Evolutionary conservation across 2,888 invertebrate species (phyloP).

Genomic region (Troilus luridus): DNA sequence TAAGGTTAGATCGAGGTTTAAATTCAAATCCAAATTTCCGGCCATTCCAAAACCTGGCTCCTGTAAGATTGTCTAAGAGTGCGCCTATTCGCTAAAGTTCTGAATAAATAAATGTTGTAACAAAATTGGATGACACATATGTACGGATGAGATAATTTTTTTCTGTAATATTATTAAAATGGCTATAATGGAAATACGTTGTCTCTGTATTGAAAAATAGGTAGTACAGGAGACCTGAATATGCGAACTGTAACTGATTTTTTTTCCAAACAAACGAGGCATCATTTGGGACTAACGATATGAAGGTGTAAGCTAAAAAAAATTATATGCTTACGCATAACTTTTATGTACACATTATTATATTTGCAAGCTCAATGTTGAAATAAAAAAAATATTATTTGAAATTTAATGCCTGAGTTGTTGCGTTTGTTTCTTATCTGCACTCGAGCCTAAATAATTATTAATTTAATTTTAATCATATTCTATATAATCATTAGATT

Average conservation of each 20-base stretch:
- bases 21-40: too few relatives aligned
- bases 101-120: too few relatives aligned
- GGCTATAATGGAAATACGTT: neutral
- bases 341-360: too few relatives aligned
- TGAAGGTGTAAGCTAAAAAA: too few relatives aligned
- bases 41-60: too few relatives aligned
- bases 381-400: neutral
- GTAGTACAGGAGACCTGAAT: neutral
- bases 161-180: neutral
- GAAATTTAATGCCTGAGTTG: neutral
- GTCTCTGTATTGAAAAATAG: neutral
- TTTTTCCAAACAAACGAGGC: neutral
- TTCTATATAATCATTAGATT: too few relatives aligned
- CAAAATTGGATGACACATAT: too few relatives aligned
- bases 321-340: too few relatives aligned
- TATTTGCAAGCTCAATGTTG: neutral
- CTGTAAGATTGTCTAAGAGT: too few relatives aligned
- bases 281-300: too few relatives aligned
- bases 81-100: too few relatives aligned
- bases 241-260: neutral
- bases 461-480: neutral
- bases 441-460: neutral
- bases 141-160: neutral
- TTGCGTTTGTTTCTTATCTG: neutral
- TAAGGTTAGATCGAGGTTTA: too few relatives aligned